Evolutionary conservation across 2,888 invertebrate species (phyloP).

Genomic region (Nephrocerus scutellatus): DNA sequence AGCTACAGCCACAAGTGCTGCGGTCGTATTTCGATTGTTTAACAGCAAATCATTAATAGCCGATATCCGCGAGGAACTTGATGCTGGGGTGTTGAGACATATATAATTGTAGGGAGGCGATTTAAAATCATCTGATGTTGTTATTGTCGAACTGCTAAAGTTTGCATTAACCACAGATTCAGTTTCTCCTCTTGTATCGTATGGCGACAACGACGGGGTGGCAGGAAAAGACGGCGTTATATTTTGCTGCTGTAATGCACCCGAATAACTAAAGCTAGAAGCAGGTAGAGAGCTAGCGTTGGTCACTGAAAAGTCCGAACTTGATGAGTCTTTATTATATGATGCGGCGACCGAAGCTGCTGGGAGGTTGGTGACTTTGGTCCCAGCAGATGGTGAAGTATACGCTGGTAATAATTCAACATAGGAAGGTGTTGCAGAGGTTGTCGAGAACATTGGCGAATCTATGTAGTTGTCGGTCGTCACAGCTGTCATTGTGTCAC

Average conservation of each 20-base stretch:
- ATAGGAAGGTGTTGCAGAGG: slow-evolving; percentile 34
- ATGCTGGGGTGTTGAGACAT: slow-evolving; percentile 34
- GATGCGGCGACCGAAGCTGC: slow-evolving; percentile 29
- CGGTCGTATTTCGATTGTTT: slow-evolving; percentile 42
- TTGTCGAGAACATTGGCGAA: slow-evolving; percentile 28
- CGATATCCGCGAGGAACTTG: slow-evolving; percentile 41
- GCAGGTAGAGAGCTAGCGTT: neutral
- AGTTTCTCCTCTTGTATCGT: no score
- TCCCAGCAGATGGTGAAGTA: no score
- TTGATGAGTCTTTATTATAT: slow-evolving; percentile 32
- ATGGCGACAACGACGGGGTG: slow-evolving; percentile 5
- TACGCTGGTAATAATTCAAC: slow-evolving; percentile 36
- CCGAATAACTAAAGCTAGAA: neutral
- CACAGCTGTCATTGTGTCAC: slow-evolving; percentile 14
- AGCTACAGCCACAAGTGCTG: slow-evolving; percentile 35
- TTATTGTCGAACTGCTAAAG: no score
- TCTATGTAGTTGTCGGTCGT: slow-evolving; percentile 32
- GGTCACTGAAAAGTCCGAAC: no score
- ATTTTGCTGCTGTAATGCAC: slow-evolving; percentile 2
- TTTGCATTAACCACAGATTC: no score
- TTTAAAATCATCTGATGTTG: no score
- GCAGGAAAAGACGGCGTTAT: slow-evolving; percentile 8
- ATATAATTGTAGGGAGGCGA: no score
- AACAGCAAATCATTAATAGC: slow-evolving; percentile 44
- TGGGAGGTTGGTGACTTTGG: no score